Percentiles rank a stretch among this genome's conserved stretches.
phyloP scores from a whole-genome alignment of 2,888 invertebrate species.

The Cryptosula pallasiana region DNA sequence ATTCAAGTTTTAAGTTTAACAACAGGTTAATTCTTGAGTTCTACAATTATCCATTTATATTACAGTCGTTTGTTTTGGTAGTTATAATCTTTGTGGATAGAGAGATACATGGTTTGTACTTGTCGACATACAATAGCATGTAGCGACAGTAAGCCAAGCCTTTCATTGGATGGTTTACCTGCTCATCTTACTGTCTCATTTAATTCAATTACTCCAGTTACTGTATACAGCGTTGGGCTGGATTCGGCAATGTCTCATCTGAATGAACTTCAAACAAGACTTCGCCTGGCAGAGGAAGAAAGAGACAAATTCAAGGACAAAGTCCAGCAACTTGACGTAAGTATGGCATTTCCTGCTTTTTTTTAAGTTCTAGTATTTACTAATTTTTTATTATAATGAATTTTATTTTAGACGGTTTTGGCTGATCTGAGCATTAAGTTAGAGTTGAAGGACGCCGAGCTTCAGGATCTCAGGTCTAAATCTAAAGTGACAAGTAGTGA shows the following conservation, averaged over 20 bases:
- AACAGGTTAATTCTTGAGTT: no score
- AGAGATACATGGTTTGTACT: no score
- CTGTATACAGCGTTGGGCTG: background rate
- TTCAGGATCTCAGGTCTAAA: background rate
- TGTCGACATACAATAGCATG: no score
- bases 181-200: no score
- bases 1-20: no score
- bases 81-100: no score
- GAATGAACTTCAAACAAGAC: background rate
- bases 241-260: background rate
- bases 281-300: background rate
- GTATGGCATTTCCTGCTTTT: background rate
- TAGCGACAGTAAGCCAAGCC: no score
- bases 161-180: no score
- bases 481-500: background rate
- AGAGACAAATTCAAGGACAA: conserved; percentile 6
- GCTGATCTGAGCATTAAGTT: background rate
- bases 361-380: background rate
- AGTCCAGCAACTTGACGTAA: background rate
- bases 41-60: no score
- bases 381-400: background rate
- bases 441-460: background rate
- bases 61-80: no score
- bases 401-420: background rate
- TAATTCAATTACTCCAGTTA: no score